A percentile compares a stretch with the other conserved stretches of the same genome.
Conservation (phyloP, 1,140 invertebrate genomes). For the Drosophila guanche region DNA sequence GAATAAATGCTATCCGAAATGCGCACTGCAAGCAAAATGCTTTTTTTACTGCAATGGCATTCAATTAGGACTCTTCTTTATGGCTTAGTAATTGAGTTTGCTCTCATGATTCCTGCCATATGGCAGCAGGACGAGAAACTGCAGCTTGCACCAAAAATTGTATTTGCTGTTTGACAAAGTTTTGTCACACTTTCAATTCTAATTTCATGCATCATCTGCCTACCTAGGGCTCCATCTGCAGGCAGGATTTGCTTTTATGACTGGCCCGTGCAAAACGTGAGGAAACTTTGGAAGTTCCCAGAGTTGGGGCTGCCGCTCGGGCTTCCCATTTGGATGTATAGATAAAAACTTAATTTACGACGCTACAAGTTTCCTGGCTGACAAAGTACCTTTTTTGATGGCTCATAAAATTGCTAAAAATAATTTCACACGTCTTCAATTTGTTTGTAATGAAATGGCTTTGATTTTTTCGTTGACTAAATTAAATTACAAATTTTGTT, state of each 20-base stretch:
- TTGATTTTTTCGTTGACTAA: neutral
- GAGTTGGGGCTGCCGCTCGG: slow-evolving; percentile 7
- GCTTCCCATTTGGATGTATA: slow-evolving; percentile 43
- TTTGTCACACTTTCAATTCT: slow-evolving; percentile 75
- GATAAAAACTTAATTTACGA: slow-evolving; percentile 44
- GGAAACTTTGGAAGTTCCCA: slow-evolving; percentile 51
- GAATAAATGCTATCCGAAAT: slow-evolving; percentile 41
- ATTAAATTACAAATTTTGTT: neutral
- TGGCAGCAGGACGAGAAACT: slow-evolving; percentile 18
- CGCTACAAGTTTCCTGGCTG: neutral
- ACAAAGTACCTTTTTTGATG: slow-evolving; percentile 3
- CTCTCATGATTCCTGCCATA: slow-evolving; percentile 34
- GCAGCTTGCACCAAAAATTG: slow-evolving; percentile 12
- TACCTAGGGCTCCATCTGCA: slow-evolving; percentile 27
- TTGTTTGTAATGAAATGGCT: neutral
- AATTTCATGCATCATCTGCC: slow-evolving; percentile 74
- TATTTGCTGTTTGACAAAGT: slow-evolving; percentile 19
- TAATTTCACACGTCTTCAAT: slow-evolving; percentile 17
- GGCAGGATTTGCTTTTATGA: slow-evolving; percentile 74
- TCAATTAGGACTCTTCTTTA: slow-evolving; percentile 72
- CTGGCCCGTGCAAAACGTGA: slow-evolving; percentile 60
- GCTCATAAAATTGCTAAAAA: slow-evolving; percentile 6
- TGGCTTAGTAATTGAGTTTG: slow-evolving; percentile 56
- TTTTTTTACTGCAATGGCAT: slow-evolving; percentile 68
- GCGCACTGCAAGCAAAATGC: slow-evolving; percentile 62